These are phyloP conservation scores for Aeoliscus strigatus DNA, from an alignment of 2,797 vertebrate species.

Conservation along the genomic window DNA sequence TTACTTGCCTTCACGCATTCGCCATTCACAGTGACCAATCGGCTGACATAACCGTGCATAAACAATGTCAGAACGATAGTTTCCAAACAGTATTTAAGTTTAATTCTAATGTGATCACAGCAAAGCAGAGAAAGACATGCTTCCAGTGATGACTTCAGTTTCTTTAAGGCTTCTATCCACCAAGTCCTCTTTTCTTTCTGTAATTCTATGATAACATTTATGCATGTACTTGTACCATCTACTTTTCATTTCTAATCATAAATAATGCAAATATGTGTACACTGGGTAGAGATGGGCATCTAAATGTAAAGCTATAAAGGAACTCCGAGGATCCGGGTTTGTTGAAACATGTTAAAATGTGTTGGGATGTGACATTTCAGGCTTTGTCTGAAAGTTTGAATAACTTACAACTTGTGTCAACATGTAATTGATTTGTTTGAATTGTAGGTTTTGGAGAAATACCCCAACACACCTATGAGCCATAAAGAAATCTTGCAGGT, in stretches of 20 bases:
- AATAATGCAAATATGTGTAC: no score
- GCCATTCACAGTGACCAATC: not conserved
- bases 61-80: no score
- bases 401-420: not conserved
- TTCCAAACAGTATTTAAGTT: no score
- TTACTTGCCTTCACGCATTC: not conserved
- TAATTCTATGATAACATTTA: no score
- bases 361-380: constrained; percentile 1
- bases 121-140: no score
- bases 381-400: not conserved
- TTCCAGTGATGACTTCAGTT: no score
- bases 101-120: no score
- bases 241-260: not conserved
- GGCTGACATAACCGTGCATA: no score
- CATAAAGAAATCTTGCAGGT: constrained; percentile 99
- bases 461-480: constrained; percentile 98
- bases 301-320: not conserved
- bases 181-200: no score
- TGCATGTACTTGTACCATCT: not conserved
- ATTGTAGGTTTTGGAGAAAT: constrained; percentile 95
- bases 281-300: not conserved
- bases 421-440: not conserved
- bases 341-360: no score
- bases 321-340: not conserved
- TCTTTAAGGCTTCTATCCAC: no score